Base-by-base conservation (phyloP, 1,140 invertebrate genomes). In the Ceratina calcarata region DNA sequence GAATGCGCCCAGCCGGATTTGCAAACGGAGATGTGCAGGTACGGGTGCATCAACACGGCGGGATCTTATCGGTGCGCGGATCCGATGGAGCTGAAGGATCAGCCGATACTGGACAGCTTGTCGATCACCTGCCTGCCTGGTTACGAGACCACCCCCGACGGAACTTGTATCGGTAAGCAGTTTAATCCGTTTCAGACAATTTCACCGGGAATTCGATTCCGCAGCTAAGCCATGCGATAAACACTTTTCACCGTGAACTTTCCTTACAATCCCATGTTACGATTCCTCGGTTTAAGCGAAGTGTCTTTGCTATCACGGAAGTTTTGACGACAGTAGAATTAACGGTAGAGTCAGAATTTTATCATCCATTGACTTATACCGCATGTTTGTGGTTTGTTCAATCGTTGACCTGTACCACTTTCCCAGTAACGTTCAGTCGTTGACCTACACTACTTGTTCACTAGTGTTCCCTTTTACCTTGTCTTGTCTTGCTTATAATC, bases 1-100 rank as follows among this genome's bases (percentile, higher is more conserved):
- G 95, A 95, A 84, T 95, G 95, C 82, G 88, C 88, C 27, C 89
- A 93, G 22, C 91, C 93, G 51, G 93, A 93, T 80, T 88, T 93
- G n/a, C 91, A 92, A 82, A 91, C 89, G 73, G 91, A 92, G 74
- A 83, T 89, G 68, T 94, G 94, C 87, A 89, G 90, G 65, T 91
- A 92, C 61, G 91, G 91, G 27, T 94, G 94, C 83, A 90, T 93
- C 83, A 94, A 94, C 82, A 94, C 92, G n/a, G 91, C 93, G 24
- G 94, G 94, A 10, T 93, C 93, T 78, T 94, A 93, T 77, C 85
- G 89, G 45, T 93, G 93, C 76, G 80, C 89, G 12, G 86, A 91
- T 77, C 89, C 86, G 60, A 80, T 82, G 32, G 89, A 92, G 75
- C 75, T 89, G 27, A 90, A 85, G 83, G 90, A 88, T 83, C 90